These are phyloP conservation scores for Eumaeus atala DNA, from an alignment of 1,140 invertebrate genomes.

Conservation along the genomic window DNA sequence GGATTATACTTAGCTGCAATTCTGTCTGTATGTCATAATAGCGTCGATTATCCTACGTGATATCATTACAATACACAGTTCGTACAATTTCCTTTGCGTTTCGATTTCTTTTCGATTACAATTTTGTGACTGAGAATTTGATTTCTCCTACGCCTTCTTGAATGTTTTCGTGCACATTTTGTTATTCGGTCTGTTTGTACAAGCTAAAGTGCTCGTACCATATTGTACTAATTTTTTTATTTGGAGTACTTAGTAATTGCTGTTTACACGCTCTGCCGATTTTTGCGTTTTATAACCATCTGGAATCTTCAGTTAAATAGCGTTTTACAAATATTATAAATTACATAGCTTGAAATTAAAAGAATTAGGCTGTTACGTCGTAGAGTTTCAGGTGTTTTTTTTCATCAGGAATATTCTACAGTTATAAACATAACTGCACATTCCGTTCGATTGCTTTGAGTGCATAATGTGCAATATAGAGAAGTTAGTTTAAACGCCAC, in stretches of 20 bases:
- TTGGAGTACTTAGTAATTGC: not conserved
- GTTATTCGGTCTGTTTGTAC: constrained; percentile 43
- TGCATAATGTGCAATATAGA: constrained; percentile 12
- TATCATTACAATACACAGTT: constrained; percentile 65
- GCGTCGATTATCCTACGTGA: constrained; percentile 70
- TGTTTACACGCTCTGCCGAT: not conserved
- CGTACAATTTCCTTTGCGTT: constrained; percentile 43
- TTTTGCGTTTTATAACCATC: too few relatives aligned
- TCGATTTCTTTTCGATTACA: constrained; percentile 65
- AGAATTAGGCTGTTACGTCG: too few relatives aligned
- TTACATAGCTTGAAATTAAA: too few relatives aligned
- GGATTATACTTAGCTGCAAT: constrained; percentile 72
- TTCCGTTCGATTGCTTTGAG: constrained; percentile 1
- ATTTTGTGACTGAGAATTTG: constrained; percentile 48
- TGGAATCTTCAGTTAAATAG: too few relatives aligned
- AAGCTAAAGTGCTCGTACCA: not conserved
- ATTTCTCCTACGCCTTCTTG: constrained; percentile 56
- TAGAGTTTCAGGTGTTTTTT: too few relatives aligned
- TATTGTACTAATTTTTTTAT: constrained; percentile 7
- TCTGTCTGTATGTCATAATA: constrained; percentile 70
- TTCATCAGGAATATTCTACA: too few relatives aligned
- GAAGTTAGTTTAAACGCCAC: too few relatives aligned
- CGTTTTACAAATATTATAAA: too few relatives aligned
- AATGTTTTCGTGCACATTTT: constrained; percentile 36
- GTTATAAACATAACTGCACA: not conserved